These are phyloP conservation scores for Buteo buteo DNA, from an alignment of 2,113 vertebrate species.

Conservation along the genomic window DNA sequence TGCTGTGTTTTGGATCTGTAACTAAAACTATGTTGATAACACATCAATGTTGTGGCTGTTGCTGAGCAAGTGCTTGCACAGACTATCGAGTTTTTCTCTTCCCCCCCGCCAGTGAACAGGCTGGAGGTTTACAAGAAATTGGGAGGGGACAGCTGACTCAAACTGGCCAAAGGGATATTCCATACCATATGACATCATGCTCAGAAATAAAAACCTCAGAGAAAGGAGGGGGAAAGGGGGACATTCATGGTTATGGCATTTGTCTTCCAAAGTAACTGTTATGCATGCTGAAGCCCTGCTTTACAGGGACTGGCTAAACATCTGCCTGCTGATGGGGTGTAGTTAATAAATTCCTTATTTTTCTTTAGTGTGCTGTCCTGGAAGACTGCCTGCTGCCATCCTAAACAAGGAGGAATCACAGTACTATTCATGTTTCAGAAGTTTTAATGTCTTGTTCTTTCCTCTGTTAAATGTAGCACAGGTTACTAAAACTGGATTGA, in stretches of 20 bases:
- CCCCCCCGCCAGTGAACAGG: rapidly evolving
- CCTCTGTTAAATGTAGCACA: not conserved
- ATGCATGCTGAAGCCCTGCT: not conserved
- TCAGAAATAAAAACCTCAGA: not conserved
- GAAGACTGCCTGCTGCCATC: not conserved
- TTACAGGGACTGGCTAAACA: not conserved
- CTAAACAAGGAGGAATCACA: not conserved
- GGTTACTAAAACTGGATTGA: not conserved
- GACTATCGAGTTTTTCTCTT: not conserved
- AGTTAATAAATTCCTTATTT: not conserved
- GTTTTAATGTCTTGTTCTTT: not conserved
- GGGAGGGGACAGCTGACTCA: not conserved
- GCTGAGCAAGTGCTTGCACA: not conserved
- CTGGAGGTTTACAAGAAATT: not conserved
- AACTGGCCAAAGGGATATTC: not conserved
- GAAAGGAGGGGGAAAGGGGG: not conserved
- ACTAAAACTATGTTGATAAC: not conserved
- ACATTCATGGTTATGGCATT: not conserved
- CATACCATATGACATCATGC: not conserved
- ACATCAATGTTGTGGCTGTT: not conserved
- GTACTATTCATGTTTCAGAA: not conserved
- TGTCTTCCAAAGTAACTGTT: not conserved
- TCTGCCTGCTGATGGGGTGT: not conserved
- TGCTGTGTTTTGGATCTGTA: not conserved
- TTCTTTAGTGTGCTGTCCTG: not conserved